These are phyloP conservation scores for Hystrix cristata DNA, from an alignment of 2,113 vertebrate genomes.

Conservation along the genomic window DNA sequence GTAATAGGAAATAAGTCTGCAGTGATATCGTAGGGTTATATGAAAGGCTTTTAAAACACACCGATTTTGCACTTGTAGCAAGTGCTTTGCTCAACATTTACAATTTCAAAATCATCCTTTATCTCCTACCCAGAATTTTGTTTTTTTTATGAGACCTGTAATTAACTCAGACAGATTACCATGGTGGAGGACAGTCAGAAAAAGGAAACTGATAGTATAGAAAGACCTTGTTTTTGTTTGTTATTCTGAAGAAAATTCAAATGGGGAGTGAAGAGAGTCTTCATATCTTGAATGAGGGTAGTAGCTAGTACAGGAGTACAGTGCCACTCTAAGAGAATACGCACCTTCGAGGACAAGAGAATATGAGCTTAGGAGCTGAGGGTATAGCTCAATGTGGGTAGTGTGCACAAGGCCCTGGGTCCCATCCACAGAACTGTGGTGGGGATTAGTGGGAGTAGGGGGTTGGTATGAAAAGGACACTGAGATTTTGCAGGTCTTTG, in stretches of 20 bases:
- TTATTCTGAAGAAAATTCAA: conserved; percentile 32
- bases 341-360: neutral
- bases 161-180: neutral
- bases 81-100: conserved; percentile 13
- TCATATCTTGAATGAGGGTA: neutral
- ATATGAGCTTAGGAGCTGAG: neutral
- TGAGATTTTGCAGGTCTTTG: neutral
- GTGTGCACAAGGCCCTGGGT: neutral
- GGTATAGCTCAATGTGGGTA: neutral
- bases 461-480: neutral
- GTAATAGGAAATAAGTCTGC: conserved; percentile 21
- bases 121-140: neutral
- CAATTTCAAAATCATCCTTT: conserved; percentile 28
- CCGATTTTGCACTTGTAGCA: neutral
- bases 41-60: conserved; percentile 8
- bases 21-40: neutral
- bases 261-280: neutral
- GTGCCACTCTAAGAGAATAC: neutral
- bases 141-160: conserved; percentile 8
- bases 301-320: neutral
- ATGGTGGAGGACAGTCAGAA: neutral
- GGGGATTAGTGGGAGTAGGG: neutral
- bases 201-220: neutral
- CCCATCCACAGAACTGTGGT: neutral
- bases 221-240: neutral